Evolutionary conservation across 2,797 vertebrate genomes (phyloP).

Genomic region (Melanotaenia parkinsoni): DNA sequence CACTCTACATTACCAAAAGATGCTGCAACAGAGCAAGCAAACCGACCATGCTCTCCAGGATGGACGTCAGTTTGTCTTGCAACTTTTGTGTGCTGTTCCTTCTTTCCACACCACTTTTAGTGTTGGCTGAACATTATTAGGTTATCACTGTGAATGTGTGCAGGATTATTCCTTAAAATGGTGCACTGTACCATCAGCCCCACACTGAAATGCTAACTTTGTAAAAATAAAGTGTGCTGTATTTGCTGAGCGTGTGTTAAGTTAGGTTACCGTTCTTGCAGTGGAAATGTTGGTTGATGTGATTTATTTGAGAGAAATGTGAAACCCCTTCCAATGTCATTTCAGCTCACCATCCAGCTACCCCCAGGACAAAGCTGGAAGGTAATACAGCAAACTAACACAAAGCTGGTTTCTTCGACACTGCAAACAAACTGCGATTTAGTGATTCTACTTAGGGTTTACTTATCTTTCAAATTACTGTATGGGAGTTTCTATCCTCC

Average conservation of each 20-base stretch:
- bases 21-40: background rate
- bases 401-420: conserved; percentile 65
- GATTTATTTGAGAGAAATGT: conserved; percentile 68
- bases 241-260: conserved; percentile 5
- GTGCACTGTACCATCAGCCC: background rate
- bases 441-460: conserved; percentile 44
- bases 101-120: background rate
- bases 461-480: conserved; percentile 32
- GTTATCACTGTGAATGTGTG: background rate
- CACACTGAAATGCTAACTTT: background rate
- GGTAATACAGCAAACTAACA: conserved; percentile 80
- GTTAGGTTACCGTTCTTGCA: conserved; percentile 22
- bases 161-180: background rate
- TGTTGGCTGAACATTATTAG: background rate
- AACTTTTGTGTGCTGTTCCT: background rate
- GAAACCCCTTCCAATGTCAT: conserved; percentile 78
- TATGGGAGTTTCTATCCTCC: conserved; percentile 29
- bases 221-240: background rate
- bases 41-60: background rate
- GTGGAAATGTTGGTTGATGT: conserved; percentile 44
- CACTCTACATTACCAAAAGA: background rate
- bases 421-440: conserved; percentile 56
- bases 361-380: conserved; percentile 81
- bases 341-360: conserved; percentile 80
- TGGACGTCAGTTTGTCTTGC: background rate